phyloP scores from a whole-genome alignment of 2,888 invertebrate species.

The Dryobotodes eremita region DNA sequence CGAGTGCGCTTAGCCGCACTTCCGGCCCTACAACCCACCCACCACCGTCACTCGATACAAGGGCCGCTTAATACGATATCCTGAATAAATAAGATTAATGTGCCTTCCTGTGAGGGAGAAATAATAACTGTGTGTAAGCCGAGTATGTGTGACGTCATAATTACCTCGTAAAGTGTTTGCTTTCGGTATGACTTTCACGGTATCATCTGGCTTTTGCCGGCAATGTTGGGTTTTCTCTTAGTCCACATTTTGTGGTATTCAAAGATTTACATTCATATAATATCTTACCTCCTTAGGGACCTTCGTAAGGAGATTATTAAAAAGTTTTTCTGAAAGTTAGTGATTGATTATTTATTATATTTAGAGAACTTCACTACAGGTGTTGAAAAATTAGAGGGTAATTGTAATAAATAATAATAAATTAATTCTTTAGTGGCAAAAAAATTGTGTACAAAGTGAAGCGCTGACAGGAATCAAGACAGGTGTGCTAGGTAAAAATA shows the following conservation, averaged over 20 bases:
- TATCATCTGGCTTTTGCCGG: constrained; percentile 11
- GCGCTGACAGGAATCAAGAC: no score
- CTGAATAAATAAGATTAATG: constrained; percentile 65
- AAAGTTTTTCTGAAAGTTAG: background rate
- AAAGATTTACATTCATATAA: background rate
- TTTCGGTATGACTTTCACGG: constrained; percentile 6
- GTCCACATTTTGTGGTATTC: background rate
- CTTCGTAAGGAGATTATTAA: background rate
- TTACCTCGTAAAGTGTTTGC: constrained; percentile 50
- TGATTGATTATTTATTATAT: no score
- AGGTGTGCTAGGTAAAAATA: no score
- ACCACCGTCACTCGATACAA: constrained; percentile 53
- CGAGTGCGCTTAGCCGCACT: constrained; percentile 47
- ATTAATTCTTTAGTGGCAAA: no score
- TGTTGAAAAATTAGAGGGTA: background rate
- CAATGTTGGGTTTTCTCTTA: background rate
- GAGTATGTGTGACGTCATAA: constrained; percentile 54
- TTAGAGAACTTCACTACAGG: background rate
- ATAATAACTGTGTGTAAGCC: constrained; percentile 52
- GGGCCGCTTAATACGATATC: constrained; percentile 55
- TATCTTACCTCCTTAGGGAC: no score
- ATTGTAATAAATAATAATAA: no score
- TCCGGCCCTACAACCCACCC: constrained; percentile 48
- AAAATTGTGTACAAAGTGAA: no score
- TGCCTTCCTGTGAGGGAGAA: constrained; percentile 36